Percentiles rank a stretch among this genome's conserved stretches.
phyloP scores from a whole-genome alignment of 2,113 vertebrate genomes.

The Plecturocebus donacophilus region DNA sequence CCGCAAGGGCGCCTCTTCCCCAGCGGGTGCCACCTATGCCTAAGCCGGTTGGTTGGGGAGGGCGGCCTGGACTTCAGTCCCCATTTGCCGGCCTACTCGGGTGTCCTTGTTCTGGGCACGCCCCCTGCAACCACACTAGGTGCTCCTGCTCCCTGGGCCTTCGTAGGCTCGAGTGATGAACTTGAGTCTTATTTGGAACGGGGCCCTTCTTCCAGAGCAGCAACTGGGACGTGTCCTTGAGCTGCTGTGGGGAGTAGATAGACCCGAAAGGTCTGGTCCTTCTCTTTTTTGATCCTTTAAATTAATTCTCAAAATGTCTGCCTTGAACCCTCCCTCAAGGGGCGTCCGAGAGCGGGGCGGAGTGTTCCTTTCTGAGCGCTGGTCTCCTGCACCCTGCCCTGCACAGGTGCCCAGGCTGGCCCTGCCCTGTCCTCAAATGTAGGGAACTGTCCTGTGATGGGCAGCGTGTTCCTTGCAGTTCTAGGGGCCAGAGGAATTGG shows the following conservation, averaged over 20 bases:
- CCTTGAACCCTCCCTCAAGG: not conserved
- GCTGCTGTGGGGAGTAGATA: not conserved
- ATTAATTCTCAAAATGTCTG: not conserved
- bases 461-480: not conserved
- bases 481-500: not conserved
- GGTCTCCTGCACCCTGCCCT: not conserved
- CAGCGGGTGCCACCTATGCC: not conserved
- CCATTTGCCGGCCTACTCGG: no score
- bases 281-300: not conserved
- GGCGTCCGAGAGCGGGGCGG: not conserved
- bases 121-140: accelerated
- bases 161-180: no score
- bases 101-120: not conserved
- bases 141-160: no score
- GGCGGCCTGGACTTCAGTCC: not conserved
- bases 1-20: no score
- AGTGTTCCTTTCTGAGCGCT: not conserved
- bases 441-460: not conserved
- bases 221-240: not conserved
- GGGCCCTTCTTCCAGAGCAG: no score
- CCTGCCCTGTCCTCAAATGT: not conserved
- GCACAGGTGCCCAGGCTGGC: not conserved
- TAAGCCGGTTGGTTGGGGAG: not conserved
- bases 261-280: not conserved
- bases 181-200: no score